These are phyloP conservation scores for Phoxinus dragarum DNA, from an alignment of 2,797 vertebrate genomes.

Conservation along the genomic window DNA sequence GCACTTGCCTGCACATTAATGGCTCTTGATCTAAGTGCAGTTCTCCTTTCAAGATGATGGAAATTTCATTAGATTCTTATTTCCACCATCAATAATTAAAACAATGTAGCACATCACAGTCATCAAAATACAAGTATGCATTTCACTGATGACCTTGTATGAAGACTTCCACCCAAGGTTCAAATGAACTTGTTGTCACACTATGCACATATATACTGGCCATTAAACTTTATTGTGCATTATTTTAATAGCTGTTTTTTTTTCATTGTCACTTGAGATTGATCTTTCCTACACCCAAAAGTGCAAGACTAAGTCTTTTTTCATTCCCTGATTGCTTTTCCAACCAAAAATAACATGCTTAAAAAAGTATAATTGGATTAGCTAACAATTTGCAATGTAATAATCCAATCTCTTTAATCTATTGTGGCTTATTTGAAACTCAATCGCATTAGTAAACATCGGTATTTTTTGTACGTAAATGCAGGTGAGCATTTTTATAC, in stretches of 20 bases:
- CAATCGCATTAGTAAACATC: background rate
- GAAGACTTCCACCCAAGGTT: constrained; percentile 19
- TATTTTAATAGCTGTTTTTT: background rate
- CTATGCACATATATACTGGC: background rate
- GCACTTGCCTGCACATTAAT: constrained; percentile 61
- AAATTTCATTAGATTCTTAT: constrained; percentile 92
- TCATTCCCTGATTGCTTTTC: background rate
- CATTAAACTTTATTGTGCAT: background rate
- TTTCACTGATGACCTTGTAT: constrained; percentile 43
- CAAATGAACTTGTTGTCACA: constrained; percentile 4
- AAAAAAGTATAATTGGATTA: background rate
- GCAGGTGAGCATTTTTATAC: background rate
- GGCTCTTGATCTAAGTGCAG: constrained; percentile 68
- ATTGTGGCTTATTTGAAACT: background rate
- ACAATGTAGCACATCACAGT: constrained; percentile 77
- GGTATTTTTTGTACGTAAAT: background rate
- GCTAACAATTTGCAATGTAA: background rate
- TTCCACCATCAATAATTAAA: constrained; percentile 95
- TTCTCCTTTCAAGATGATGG: constrained; percentile 86
- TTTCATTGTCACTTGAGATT: background rate
- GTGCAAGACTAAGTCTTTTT: background rate
- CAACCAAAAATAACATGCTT: constrained; percentile 3
- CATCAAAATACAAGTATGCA: constrained; percentile 45
- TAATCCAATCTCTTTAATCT: background rate
- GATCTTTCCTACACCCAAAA: background rate